Conservation (phyloP, 2,888 invertebrate species). For the Allophyes oxyacanthae region DNA sequence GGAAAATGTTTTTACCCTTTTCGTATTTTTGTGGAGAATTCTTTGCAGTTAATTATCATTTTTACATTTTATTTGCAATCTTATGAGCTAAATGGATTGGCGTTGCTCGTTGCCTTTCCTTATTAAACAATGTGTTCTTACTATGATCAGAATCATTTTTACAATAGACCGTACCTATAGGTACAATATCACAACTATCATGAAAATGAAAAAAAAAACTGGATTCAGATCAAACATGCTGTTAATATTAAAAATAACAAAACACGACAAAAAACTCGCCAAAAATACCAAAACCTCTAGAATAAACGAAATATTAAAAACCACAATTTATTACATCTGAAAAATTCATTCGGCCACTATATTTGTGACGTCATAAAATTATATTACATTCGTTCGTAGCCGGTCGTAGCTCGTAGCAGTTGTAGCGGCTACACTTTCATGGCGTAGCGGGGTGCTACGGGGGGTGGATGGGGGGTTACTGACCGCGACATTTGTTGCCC, state of each 20-base stretch:
- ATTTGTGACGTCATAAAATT: slow-evolving; percentile 59
- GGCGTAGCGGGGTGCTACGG: slow-evolving; percentile 57
- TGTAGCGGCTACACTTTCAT: slow-evolving; percentile 63
- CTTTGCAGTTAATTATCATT: slow-evolving; percentile 30
- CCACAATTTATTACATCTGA: slow-evolving; percentile 46
- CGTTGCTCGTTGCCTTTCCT: background rate
- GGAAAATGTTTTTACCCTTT: slow-evolving; percentile 32
- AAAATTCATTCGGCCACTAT: slow-evolving; percentile 55
- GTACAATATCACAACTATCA: background rate
- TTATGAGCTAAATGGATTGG: background rate
- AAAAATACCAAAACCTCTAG: slow-evolving; percentile 3
- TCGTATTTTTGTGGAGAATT: slow-evolving; percentile 23
- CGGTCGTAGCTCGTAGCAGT: slow-evolving; percentile 58
- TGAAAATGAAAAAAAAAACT: background rate
- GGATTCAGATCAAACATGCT: background rate
- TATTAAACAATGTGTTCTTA: background rate
- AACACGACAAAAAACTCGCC: background rate
- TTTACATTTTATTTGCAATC: slow-evolving; percentile 26
- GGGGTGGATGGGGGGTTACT: slow-evolving; percentile 69
- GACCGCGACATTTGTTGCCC: slow-evolving; percentile 88
- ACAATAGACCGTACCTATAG: no score
- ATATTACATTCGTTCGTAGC: slow-evolving; percentile 58
- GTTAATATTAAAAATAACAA: background rate
- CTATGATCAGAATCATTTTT: no score
- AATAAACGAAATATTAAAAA: slow-evolving; percentile 43